Percentiles rank a stretch among this genome's conserved stretches.
Conservation (phyloP, 2,888 invertebrate species). For the Synergus laeviventris region DNA sequence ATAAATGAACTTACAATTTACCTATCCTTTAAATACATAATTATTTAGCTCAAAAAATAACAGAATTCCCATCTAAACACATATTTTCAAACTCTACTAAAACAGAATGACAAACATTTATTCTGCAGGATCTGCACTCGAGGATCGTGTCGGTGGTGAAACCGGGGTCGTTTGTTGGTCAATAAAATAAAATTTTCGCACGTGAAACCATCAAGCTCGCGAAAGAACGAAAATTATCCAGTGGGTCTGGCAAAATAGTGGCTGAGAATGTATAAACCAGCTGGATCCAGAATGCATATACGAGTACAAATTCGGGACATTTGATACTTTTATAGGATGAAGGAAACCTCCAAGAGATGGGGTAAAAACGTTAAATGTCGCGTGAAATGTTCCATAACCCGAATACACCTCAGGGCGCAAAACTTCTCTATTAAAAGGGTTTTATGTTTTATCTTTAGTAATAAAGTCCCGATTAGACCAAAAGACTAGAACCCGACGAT, state of each 20-base stretch:
- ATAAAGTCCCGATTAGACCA: constrained; percentile 61
- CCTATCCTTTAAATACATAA: neutral
- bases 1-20: neutral
- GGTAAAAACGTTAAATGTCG: constrained; percentile 16
- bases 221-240: constrained; percentile 28
- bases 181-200: constrained; percentile 39
- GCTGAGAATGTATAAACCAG: constrained; percentile 16
- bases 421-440: neutral
- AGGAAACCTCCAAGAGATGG: neutral
- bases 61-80: neutral
- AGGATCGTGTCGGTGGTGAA: constrained; percentile 3
- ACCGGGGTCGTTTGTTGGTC: constrained; percentile 14
- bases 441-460: constrained; percentile 57
- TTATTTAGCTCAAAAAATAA: neutral
- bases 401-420: neutral
- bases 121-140: constrained; percentile 10
- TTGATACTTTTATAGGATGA: neutral
- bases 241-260: neutral
- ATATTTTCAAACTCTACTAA: neutral
- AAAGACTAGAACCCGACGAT: neutral
- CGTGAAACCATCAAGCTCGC: constrained; percentile 26
- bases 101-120: constrained; percentile 22
- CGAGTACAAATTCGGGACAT: neutral
- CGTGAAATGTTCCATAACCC: constrained; percentile 13
- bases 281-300: constrained; percentile 2